A percentile compares a stretch with the other conserved stretches of the same genome.
These are phyloP conservation scores for Diplolepis rosae DNA, from an alignment of 2,888 invertebrate species.

Conservation along the genomic window DNA sequence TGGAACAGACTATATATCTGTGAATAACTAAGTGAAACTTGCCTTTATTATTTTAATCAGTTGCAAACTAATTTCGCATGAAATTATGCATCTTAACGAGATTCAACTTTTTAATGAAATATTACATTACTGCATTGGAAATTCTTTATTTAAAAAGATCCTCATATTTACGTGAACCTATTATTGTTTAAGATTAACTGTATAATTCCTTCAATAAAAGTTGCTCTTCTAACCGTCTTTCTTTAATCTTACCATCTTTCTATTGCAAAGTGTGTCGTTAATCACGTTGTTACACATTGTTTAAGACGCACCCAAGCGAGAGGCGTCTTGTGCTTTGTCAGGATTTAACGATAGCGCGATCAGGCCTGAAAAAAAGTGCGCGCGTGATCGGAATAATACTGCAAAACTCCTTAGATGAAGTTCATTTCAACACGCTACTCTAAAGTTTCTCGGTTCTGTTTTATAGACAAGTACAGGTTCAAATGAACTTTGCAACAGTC, in stretches of 20 bases:
- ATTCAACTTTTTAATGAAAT: not conserved
- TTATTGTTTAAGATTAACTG: not conserved
- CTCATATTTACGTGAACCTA: not conserved
- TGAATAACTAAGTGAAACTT: not conserved
- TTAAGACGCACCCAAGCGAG: conserved; percentile 8
- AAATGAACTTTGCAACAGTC: not conserved
- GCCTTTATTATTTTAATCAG: not conserved
- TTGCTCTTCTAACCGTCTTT: not conserved
- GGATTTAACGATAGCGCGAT: conserved; percentile 12
- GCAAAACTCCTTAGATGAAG: not conserved
- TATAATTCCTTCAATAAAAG: not conserved
- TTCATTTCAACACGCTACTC: conserved; percentile 12
- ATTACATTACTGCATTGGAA: no score
- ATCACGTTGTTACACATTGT: conserved; percentile 22
- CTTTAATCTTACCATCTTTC: not conserved
- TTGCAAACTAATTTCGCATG: conserved; percentile 5
- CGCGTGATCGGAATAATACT: conserved; percentile 24
- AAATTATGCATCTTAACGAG: not conserved
- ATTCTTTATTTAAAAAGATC: not conserved
- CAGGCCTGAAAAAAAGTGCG: conserved; percentile 3
- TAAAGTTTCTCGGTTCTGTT: conserved; percentile 2
- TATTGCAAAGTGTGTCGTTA: not conserved
- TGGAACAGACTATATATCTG: not conserved
- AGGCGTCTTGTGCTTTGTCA: conserved; percentile 10
- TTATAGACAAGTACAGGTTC: not conserved